Conservation (phyloP, 2,797 vertebrate genomes). For the Arctocebus calabarensis region DNA sequence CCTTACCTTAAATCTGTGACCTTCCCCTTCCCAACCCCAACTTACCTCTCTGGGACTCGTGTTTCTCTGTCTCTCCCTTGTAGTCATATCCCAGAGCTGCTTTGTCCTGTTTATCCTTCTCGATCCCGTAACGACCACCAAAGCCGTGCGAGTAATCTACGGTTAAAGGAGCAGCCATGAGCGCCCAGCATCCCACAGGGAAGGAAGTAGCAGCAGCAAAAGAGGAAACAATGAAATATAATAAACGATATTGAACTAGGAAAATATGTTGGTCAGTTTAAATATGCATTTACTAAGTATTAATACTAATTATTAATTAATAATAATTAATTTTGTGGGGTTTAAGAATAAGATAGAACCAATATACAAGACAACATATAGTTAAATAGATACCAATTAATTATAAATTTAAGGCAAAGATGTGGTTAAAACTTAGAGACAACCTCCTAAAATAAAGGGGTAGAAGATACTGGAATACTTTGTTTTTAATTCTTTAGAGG, state of each 20-base stretch:
- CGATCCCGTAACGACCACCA: constrained; percentile 94
- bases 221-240: constrained; percentile 24
- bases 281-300: constrained; percentile 9
- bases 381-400: constrained; percentile 4
- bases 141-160: constrained; percentile 95
- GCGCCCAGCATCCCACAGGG: neutral
- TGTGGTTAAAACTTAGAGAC: constrained; percentile 49
- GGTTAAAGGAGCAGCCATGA: constrained; percentile 47
- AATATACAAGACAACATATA: neutral
- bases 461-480: neutral
- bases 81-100: constrained; percentile 94
- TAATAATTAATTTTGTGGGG: neutral
- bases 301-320: too few relatives aligned
- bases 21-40: neutral
- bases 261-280: constrained; percentile 35
- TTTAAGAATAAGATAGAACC: constrained; percentile 18
- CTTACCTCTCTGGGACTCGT: constrained; percentile 93
- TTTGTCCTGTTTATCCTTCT: constrained; percentile 94
- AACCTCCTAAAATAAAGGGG: constrained; percentile 1
- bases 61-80: constrained; percentile 92
- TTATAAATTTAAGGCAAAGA: constrained; percentile 57
- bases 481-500: neutral
- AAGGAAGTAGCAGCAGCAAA: constrained; percentile 34
- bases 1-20: neutral
- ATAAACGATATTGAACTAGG: neutral